Conservation (phyloP, 2,888 invertebrate species). For the Lithophane socia region DNA sequence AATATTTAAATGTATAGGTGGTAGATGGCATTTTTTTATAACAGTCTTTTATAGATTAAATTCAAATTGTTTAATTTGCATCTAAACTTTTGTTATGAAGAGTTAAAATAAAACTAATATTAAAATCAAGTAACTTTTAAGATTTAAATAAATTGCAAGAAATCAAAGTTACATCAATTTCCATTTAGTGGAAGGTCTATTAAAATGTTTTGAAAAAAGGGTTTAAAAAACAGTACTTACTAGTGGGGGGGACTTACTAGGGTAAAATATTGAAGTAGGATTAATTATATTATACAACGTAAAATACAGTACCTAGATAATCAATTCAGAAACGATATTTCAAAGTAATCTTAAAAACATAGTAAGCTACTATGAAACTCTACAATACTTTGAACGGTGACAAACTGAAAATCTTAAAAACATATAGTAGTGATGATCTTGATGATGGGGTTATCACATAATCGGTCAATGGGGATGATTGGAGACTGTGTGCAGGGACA, state of each 20-base stretch:
- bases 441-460: constrained; percentile 32
- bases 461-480: constrained; percentile 69
- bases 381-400: neutral
- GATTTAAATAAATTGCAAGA: neutral
- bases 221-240: neutral
- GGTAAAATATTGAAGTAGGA: neutral
- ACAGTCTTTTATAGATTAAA: too few species aligned
- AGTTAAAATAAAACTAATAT: neutral
- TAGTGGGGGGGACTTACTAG: neutral
- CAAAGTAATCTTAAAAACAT: constrained; percentile 1
- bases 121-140: neutral
- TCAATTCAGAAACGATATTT: neutral
- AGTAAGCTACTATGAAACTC: neutral
- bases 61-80: neutral
- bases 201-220: neutral
- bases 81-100: neutral
- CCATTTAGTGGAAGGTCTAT: neutral
- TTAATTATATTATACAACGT: neutral
- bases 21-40: neutral
- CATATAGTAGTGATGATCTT: constrained; percentile 8
- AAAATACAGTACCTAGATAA: neutral
- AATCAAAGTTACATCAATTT: neutral
- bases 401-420: constrained; percentile 5
- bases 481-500: constrained; percentile 92
- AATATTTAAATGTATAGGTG: constrained; percentile 8